phyloP scores from a whole-genome alignment of 2,888 invertebrate species.

The Parnassius smintheus region DNA sequence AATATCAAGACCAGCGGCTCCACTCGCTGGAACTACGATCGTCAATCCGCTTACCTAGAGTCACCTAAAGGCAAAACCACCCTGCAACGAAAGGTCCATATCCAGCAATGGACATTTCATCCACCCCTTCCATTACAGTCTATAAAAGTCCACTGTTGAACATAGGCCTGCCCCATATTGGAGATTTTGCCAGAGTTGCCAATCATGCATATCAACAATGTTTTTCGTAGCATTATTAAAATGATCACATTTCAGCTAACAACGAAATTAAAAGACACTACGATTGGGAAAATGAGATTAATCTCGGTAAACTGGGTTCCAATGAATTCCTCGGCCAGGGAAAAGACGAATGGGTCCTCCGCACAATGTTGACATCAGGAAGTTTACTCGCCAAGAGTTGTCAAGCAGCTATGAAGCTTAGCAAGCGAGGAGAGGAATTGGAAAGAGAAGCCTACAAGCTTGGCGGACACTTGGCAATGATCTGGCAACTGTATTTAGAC shows the following conservation, averaged over 20 bases:
- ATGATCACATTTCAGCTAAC: slow-evolving; percentile 37
- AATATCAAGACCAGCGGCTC: no score
- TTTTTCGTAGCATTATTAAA: no score
- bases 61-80: no score
- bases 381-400: slow-evolving; percentile 72
- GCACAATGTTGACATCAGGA: slow-evolving; percentile 67
- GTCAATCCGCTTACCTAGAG: no score
- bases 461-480: slow-evolving; percentile 65
- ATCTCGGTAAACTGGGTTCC: slow-evolving; percentile 61
- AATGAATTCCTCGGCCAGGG: slow-evolving; percentile 65
- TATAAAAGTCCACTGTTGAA: no score
- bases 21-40: no score
- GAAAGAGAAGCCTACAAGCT: slow-evolving; percentile 63
- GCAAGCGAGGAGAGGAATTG: slow-evolving; percentile 47
- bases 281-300: slow-evolving; percentile 67
- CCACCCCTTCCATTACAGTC: no score
- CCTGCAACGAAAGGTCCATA: no score
- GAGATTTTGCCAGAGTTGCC: no score
- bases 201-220: no score
- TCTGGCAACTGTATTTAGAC: slow-evolving; percentile 72
- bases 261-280: slow-evolving; percentile 46
- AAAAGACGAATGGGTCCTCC: slow-evolving; percentile 63
- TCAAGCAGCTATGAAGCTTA: slow-evolving; percentile 68
- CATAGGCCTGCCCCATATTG: no score
- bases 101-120: no score